Base-by-base conservation (phyloP, 2,113 vertebrate species). In the Pelodiscus sinensis region DNA sequence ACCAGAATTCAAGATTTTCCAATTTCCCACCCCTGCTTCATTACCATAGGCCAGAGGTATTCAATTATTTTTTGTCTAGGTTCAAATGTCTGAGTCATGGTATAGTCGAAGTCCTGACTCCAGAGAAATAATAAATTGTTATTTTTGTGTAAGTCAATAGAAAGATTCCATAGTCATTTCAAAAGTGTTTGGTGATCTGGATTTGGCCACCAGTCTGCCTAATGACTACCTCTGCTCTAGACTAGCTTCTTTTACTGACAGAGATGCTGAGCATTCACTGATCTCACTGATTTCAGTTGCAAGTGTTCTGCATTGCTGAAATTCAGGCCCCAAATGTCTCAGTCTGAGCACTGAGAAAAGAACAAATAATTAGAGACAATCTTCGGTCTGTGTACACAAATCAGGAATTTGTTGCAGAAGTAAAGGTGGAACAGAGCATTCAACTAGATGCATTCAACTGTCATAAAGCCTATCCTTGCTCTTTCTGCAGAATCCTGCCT, bases 371-470 rank as follows among this genome's bases (percentile, higher is more conserved):
- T 38, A 38, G 35, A 44, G 44, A 44, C 44, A 44, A 44, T 44
- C 44, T 44, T 44, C 22, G n/a, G 8, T 73, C 19, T 73, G 5
- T 73, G 19, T 8, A 13, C 12, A 12, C 60, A 62, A 62, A 62
- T 62, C 12, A 31, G 25, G 27, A 62, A 62, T 14, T 82, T 60
- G 85, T 52, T 79, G 80, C 91, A 95, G 92, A 93, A 96, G 84
- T 94, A 95, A 95, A 73, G 60, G 60, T 62, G 27, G 60, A 13
- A 29, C 27, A 31, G 12, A 62, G 60, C 60, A 62, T 31, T 58
- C 10, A 62, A 90, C 93, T 91, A 68, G 80, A 83, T 96, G 89
- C 93, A 97, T 90, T 83, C 81, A 94, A 79, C 35, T 73, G 68
- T n/a, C 16, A 38, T 73, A 73, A 73, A 73, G 31, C 31, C 15